Base-by-base conservation (phyloP, 2,797 vertebrate genomes). In the Petrocephalus sullivani region DNA sequence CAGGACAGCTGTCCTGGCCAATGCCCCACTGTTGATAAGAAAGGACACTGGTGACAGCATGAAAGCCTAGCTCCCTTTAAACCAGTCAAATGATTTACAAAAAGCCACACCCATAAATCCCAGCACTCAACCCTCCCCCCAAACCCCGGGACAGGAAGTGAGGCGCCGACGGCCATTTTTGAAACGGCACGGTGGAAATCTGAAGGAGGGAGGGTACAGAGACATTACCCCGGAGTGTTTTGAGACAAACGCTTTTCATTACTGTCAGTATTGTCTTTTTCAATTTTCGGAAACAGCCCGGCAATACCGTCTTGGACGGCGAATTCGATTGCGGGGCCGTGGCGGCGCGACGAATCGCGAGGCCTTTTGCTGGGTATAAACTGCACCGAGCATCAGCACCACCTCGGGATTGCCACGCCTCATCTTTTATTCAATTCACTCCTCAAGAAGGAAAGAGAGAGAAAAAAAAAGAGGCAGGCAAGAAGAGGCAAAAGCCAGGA, bases 341-440 rank as follows among this genome's bases (percentile, higher is more conserved):
- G 89, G 87, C n/a, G 90, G 86, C 86, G 86, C 88, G 89, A 88
- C 75, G 86, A 89, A 90, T 90, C 89, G 89, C 87, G 21, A 87
- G 89, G 86, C 33, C 87, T 88, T 88, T 90, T 88, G 41, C 89
- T 88, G 89, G 87, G 71, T 87, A 90, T 88, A 89, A 91, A 89
- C 91, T 86, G 64, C 89, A 88, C 87, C 89, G 88, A 90, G 90
- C 89, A 88, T 90, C 84, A 71, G 87, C 87, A 86, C 82, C 88
- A 61, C 28, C 84, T 61, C 64, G 9, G 87, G 87, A 90, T 91
- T 91, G 90, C 88, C 89, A 89, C 89, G 87, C 89, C 90, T 91
- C 90, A 92, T 93, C 90, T 91, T 90, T 91, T 91, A 93, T 92
- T 92, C 91, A 91, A 91, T 91, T 90, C 89, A 85, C 75, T 89